Conservation (phyloP, 1,140 invertebrate species). For the Microplitis demolitor region DNA sequence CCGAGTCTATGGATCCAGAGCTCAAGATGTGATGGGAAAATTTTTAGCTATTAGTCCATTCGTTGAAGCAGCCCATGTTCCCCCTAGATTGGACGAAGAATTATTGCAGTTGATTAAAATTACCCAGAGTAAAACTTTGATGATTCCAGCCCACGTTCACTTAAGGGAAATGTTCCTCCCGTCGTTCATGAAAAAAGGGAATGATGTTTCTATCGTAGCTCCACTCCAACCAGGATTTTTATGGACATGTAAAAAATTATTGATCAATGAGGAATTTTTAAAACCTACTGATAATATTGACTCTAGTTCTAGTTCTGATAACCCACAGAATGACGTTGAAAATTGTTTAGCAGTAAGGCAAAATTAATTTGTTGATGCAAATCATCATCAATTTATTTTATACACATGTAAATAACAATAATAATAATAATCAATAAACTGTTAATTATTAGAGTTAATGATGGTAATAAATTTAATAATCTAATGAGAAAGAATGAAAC, state of each 20-base stretch:
- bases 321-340: neutral
- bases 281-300: neutral
- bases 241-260: conserved; percentile 50
- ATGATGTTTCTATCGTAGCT: conserved; percentile 46
- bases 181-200: conserved; percentile 25
- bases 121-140: conserved; percentile 24
- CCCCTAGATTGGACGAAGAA: conserved; percentile 38
- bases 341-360: conserved; percentile 2
- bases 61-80: conserved; percentile 28
- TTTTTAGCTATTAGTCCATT: conserved; percentile 49
- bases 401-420: conserved; percentile 4
- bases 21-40: conserved; percentile 49
- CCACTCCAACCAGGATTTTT: conserved; percentile 49
- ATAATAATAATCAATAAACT: conserved; percentile 13
- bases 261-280: conserved; percentile 33
- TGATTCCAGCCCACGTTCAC: conserved; percentile 59
- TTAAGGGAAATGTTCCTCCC: conserved; percentile 41
- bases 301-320: neutral
- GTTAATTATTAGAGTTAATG: conserved; percentile 9
- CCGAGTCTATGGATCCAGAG: conserved; percentile 49
- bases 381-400: conserved; percentile 5
- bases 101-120: conserved; percentile 37
- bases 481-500: conserved; percentile 72
- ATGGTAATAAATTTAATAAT: conserved; percentile 15
- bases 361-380: neutral